These are phyloP conservation scores for Gymnocheta viridis DNA, from an alignment of 2,888 invertebrate species.

Conservation along the genomic window DNA sequence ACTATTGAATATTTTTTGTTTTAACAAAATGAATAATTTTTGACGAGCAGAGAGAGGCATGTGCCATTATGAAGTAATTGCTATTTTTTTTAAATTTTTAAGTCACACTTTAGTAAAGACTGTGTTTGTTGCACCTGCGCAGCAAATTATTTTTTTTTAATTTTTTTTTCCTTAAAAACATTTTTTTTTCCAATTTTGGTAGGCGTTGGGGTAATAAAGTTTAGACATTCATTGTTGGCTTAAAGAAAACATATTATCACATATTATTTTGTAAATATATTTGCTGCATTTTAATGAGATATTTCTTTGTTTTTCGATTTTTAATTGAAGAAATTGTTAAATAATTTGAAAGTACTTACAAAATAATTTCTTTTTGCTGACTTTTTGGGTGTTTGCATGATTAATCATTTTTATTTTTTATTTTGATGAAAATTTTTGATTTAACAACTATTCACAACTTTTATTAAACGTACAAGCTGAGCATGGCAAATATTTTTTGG, in stretches of 20 bases:
- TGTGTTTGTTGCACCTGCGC: slow-evolving; percentile 70
- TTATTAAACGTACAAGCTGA: too few relatives aligned
- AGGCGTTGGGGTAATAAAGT: slow-evolving; percentile 72
- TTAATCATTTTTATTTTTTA: slow-evolving; percentile 37
- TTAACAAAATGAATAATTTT: slow-evolving; percentile 7
- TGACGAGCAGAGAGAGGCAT: neutral
- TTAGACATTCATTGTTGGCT: slow-evolving; percentile 48
- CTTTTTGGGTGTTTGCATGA: slow-evolving; percentile 18
- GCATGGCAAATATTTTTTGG: too few relatives aligned
- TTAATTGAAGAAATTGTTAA: slow-evolving; percentile 57
- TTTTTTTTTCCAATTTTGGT: slow-evolving; percentile 67
- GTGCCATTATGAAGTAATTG: slow-evolving; percentile 18
- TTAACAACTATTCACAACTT: neutral
- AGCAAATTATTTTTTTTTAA: too few relatives aligned
- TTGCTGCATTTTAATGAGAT: slow-evolving; percentile 75
- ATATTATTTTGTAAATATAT: slow-evolving; percentile 73
- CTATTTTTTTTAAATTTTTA: slow-evolving; percentile 3
- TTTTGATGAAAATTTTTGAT: neutral
- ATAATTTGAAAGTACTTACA: slow-evolving; percentile 48
- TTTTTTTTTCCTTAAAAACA: neutral
- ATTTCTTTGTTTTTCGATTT: slow-evolving; percentile 30
- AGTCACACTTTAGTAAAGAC: too few relatives aligned
- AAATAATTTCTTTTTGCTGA: slow-evolving; percentile 17
- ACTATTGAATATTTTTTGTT: neutral
- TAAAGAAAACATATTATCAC: slow-evolving; percentile 75